phyloP scores from a whole-genome alignment of 1,140 invertebrate genomes.

The Amphibalanus amphitrite region DNA sequence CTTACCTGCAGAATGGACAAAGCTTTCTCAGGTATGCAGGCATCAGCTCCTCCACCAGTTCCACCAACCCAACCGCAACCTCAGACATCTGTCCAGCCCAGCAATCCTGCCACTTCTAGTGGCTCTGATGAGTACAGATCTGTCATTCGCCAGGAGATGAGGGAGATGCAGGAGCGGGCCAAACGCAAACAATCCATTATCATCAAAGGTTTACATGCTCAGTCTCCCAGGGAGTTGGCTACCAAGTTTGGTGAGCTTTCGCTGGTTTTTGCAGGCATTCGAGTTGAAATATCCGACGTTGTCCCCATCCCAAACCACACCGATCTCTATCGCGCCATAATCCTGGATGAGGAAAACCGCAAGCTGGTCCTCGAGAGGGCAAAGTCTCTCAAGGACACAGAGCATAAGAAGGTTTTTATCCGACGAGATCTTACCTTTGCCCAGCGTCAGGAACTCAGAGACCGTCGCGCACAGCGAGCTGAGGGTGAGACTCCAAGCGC shows the following conservation, averaged over 20 bases:
- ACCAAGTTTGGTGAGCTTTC: conserved; percentile 4
- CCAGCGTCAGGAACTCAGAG: too few species aligned
- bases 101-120: too few species aligned
- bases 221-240: not conserved
- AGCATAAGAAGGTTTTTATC: too few species aligned
- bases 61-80: too few species aligned
- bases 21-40: too few species aligned
- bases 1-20: too few species aligned
- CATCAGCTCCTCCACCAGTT: too few species aligned
- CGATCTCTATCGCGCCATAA: not conserved
- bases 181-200: not conserved
- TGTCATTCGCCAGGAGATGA: conserved; percentile 7
- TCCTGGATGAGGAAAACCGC: conserved; percentile 5
- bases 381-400: not conserved
- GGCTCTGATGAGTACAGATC: not conserved
- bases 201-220: conserved; percentile 3
- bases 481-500: too few species aligned
- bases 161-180: conserved; percentile 2
- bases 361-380: conserved; percentile 4
- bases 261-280: not conserved
- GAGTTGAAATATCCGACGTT: conserved; percentile 4
- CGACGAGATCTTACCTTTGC: too few species aligned
- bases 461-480: too few species aligned
- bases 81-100: too few species aligned
- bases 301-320: conserved; percentile 5